Evolutionary conservation across 23 tunicate species (phyloP).

Genomic region (Clavelina lepadiformis): DNA sequence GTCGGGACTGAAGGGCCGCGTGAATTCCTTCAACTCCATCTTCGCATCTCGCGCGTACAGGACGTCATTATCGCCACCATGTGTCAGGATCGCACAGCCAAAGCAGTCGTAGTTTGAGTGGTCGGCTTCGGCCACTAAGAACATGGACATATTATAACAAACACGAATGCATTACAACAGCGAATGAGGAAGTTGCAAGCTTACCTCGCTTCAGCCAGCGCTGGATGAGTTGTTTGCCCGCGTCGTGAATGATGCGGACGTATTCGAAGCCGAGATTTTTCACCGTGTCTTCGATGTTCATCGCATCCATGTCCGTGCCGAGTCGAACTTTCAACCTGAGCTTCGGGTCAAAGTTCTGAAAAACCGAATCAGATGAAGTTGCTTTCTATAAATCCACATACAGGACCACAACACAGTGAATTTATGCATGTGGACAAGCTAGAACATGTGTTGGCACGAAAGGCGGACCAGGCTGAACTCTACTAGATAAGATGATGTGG

Average conservation of each 20-base stretch:
- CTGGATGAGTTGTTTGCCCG: constrained; percentile 14
- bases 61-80: constrained; percentile 53
- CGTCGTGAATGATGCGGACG: constrained; percentile 41
- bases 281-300: constrained; percentile 31
- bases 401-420: too few relatives aligned
- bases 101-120: constrained; percentile 57
- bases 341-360: constrained; percentile 18
- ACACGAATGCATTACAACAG: background rate
- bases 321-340: constrained; percentile 20
- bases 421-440: too few relatives aligned
- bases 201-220: constrained; percentile 18
- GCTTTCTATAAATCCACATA: too few relatives aligned
- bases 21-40: constrained; percentile 38
- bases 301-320: constrained; percentile 54
- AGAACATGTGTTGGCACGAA: too few relatives aligned
- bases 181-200: too few relatives aligned
- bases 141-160: background rate
- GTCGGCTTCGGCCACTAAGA: constrained; percentile 29
- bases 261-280: constrained; percentile 58
- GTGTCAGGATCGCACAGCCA: constrained; percentile 64
- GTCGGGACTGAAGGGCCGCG: constrained; percentile 44
- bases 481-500: background rate
- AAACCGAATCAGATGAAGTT: background rate
- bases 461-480: too few relatives aligned
- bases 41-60: constrained; percentile 49